These are phyloP conservation scores for Oreotragus oreotragus DNA, from an alignment of 2,113 vertebrate species.

Conservation along the genomic window DNA sequence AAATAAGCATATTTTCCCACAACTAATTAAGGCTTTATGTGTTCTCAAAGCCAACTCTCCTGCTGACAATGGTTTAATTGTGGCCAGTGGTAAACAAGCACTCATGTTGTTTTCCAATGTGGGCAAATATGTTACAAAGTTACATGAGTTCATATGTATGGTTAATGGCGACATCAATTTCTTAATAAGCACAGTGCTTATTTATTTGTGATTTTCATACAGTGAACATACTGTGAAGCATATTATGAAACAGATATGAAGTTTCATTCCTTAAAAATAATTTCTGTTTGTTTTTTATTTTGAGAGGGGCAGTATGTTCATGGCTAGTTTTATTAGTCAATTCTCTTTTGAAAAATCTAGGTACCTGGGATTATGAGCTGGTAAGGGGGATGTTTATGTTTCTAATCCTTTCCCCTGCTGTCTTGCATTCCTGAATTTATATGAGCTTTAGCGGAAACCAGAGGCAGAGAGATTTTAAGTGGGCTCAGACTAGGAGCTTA, in stretches of 20 bases:
- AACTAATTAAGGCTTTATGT: slow-evolving; percentile 3
- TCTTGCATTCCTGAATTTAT: slow-evolving; percentile 44
- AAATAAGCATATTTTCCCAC: slow-evolving; percentile 23
- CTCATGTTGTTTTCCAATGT: not conserved
- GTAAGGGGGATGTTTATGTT: not conserved
- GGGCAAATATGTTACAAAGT: not conserved
- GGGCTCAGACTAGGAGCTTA: not conserved
- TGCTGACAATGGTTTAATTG: not conserved
- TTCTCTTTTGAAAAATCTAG: slow-evolving; percentile 14
- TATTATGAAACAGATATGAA: not conserved
- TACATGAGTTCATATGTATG: not conserved
- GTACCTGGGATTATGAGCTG: not conserved
- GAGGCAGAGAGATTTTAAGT: slow-evolving; percentile 7
- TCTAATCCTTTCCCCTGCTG: not conserved
- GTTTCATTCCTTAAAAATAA: slow-evolving; percentile 13
- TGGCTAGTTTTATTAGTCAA: not conserved
- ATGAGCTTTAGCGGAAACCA: slow-evolving; percentile 13
- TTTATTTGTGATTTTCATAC: slow-evolving; percentile 24
- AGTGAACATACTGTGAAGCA: not conserved
- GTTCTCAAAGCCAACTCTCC: not conserved
- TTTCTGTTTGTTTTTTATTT: not conserved
- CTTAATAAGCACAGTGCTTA: not conserved
- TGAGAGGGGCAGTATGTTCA: not conserved
- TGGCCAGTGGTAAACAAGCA: not conserved
- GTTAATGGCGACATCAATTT: not conserved